Percentiles rank a stretch among this genome's conserved stretches.
phyloP scores from a whole-genome alignment of 2,797 vertebrate genomes.

The Eulemur albifrons region DNA sequence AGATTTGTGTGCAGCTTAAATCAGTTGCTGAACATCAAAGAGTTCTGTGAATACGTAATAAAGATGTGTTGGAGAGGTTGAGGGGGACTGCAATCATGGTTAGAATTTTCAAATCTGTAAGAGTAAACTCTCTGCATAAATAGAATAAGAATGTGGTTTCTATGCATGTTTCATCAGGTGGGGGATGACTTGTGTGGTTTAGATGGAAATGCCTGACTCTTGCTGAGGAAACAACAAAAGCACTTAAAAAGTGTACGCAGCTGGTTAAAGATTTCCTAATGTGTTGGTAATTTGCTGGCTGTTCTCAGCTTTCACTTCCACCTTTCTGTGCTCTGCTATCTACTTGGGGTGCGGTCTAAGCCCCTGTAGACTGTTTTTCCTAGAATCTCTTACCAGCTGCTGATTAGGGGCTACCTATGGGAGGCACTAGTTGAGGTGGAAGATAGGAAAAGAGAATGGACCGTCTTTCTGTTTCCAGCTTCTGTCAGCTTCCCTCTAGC shows the following conservation, averaged over 20 bases:
- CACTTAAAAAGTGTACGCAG: background rate
- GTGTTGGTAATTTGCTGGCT: background rate
- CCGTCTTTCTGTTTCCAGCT: background rate
- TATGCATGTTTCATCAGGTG: background rate
- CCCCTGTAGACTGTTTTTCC: background rate
- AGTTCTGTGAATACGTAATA: background rate
- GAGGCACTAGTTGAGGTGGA: background rate
- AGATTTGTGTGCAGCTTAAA: slow-evolving; percentile 48
- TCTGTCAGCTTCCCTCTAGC: background rate
- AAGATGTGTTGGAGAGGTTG: background rate
- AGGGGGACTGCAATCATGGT: background rate
- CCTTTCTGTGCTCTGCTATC: background rate
- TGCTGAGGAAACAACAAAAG: background rate
- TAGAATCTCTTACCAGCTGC: background rate
- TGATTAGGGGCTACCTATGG: background rate
- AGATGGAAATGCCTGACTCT: background rate
- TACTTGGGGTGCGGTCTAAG: background rate
- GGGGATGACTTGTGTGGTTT: background rate
- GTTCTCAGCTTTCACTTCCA: background rate
- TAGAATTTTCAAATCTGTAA: slow-evolving; percentile 18
- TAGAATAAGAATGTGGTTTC: background rate
- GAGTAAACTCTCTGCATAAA: background rate
- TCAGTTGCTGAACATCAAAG: slow-evolving; percentile 47
- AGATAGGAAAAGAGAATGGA: background rate
- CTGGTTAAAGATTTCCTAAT: background rate